phyloP scores from a whole-genome alignment of 1,140 invertebrate genomes.

The Neotoxoptera formosana region DNA sequence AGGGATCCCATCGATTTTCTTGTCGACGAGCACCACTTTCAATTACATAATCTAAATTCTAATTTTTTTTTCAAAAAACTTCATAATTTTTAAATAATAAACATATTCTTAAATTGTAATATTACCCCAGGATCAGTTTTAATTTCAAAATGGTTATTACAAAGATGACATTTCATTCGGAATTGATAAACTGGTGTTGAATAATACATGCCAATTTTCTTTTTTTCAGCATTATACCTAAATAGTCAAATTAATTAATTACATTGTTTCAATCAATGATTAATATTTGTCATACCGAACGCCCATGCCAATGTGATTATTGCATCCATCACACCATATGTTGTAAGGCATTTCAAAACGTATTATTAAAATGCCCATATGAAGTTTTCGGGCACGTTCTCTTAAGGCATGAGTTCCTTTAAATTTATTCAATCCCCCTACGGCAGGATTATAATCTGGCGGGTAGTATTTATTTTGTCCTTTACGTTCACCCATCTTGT shows the following conservation, averaged over 20 bases:
- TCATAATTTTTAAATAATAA: constrained; percentile 54
- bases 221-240: constrained; percentile 98
- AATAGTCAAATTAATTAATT: constrained; percentile 56
- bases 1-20: constrained; percentile 97
- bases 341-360: constrained; percentile 99
- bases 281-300: constrained; percentile 70
- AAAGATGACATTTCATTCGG: constrained; percentile 99
- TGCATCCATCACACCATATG: constrained; percentile 98
- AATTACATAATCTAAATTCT: constrained; percentile 98
- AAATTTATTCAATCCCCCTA: constrained; percentile 93
- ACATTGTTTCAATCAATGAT: neutral
- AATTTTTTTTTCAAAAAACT: constrained; percentile 61
- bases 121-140: constrained; percentile 95
- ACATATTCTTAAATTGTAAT: neutral
- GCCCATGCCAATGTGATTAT: constrained; percentile 99
- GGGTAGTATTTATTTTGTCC: constrained; percentile 98
- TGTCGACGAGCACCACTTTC: constrained; percentile 93
- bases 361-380: constrained; percentile 96
- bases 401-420: constrained; percentile 94
- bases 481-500: constrained; percentile 93
- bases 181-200: constrained; percentile 98
- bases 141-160: constrained; percentile 98
- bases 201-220: constrained; percentile 98
- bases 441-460: constrained; percentile 95
- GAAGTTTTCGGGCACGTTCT: constrained; percentile 92